Evolutionary conservation across 2,888 invertebrate species (phyloP).

Genomic region (Priocnemis perturbator): DNA sequence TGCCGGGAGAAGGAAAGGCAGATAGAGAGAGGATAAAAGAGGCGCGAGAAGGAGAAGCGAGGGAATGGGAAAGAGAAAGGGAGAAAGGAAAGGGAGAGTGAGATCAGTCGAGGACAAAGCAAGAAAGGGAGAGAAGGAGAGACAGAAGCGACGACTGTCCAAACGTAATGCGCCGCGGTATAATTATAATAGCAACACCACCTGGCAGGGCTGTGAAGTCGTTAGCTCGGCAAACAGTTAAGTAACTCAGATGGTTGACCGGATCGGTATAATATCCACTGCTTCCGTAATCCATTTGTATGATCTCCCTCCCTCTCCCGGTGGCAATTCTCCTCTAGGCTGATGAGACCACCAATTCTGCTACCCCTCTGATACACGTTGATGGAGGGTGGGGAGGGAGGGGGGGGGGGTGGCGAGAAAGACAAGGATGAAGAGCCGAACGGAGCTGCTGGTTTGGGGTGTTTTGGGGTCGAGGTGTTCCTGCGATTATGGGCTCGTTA

Average conservation of each 20-base stretch:
- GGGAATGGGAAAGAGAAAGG: background rate
- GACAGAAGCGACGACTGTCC: slow-evolving; percentile 20
- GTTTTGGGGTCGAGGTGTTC: slow-evolving; percentile 48
- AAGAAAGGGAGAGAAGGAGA: slow-evolving; percentile 12
- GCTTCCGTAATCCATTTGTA: slow-evolving; percentile 65
- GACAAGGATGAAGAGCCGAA: slow-evolving; percentile 12
- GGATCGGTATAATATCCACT: slow-evolving; percentile 65
- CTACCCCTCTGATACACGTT: slow-evolving; percentile 7
- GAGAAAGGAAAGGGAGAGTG: slow-evolving; percentile 18
- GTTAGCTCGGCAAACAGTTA: slow-evolving; percentile 69
- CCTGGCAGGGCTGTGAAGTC: slow-evolving; percentile 66
- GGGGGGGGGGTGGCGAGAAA: slow-evolving; percentile 8
- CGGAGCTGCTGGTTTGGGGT: slow-evolving; percentile 35
- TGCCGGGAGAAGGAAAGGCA: slow-evolving; percentile 27
- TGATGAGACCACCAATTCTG: slow-evolving; percentile 29
- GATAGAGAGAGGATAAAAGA: slow-evolving; percentile 27
- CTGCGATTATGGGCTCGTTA: slow-evolving; percentile 65
- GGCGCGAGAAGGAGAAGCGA: slow-evolving; percentile 2
- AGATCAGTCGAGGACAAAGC: slow-evolving; percentile 3
- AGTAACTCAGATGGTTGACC: slow-evolving; percentile 57
- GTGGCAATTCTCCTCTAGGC: slow-evolving; percentile 30
- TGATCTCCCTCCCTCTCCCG: slow-evolving; percentile 45
- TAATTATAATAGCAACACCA: slow-evolving; percentile 71
- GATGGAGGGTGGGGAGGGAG: slow-evolving; percentile 18
- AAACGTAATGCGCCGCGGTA: slow-evolving; percentile 40